Evolutionary conservation across 2,888 invertebrate genomes (phyloP).

Genomic region (Bimastos eiseni): DNA sequence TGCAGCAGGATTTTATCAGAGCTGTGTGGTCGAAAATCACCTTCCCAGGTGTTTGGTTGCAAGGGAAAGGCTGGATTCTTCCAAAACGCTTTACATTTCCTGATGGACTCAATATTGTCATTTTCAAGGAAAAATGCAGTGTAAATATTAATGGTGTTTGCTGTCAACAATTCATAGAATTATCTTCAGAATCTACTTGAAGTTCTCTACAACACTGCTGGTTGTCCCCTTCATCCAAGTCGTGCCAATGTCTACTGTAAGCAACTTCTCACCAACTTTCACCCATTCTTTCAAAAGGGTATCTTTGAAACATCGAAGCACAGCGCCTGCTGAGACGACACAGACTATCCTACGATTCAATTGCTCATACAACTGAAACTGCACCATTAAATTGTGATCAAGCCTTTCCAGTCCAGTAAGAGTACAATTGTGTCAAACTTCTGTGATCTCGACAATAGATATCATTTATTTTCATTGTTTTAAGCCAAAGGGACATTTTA

Average conservation of each 20-base stretch:
- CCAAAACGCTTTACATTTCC: no score
- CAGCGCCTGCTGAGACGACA: constrained; percentile 43
- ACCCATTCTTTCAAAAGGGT: constrained; percentile 58
- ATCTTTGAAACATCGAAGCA: constrained; percentile 56
- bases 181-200: constrained; percentile 52
- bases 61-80: no score
- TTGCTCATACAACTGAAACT: not conserved
- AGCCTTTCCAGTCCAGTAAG: not conserved
- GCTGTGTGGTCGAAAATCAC: no score
- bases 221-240: constrained; percentile 52
- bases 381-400: not conserved
- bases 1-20: no score
- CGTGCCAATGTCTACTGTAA: constrained; percentile 51
- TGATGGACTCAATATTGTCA: no score
- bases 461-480: not conserved
- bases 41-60: no score
- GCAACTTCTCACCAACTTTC: constrained; percentile 56
- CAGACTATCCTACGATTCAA: not conserved
- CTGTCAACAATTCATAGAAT: constrained; percentile 44
- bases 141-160: not conserved
- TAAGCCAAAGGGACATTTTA: not conserved
- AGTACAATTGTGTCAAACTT: not conserved
- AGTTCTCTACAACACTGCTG: constrained; percentile 49
- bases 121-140: not conserved
- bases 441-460: not conserved